These are phyloP conservation scores for Neomicropteryx cornuta DNA, from an alignment of 1,140 invertebrate species.

Conservation along the genomic window DNA sequence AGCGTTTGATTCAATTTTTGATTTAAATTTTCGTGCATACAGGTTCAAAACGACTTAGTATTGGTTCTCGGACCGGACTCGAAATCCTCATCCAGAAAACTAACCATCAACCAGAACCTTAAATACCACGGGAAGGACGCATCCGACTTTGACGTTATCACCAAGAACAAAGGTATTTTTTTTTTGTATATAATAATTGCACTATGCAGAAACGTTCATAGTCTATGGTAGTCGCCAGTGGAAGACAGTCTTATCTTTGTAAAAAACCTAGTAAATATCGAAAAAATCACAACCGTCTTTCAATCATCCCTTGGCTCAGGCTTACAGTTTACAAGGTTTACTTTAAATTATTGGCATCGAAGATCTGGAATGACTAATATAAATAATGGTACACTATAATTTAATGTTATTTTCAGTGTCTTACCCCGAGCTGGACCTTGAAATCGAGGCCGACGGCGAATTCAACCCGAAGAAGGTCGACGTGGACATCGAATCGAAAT, in stretches of 20 bases:
- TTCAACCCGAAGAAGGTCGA: constrained; percentile 40
- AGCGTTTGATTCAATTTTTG: too few species aligned
- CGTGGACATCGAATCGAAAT: constrained; percentile 36
- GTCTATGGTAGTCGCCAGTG: too few species aligned
- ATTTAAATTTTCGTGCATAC: too few species aligned
- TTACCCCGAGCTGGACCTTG: constrained; percentile 40
- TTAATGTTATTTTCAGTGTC: constrained; percentile 24
- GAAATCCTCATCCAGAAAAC: constrained; percentile 39
- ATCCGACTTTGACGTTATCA: constrained; percentile 23
- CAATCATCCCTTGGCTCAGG: too few species aligned
- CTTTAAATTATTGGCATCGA: too few species aligned
- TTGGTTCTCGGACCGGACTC: constrained; percentile 51
- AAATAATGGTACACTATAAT: constrained; percentile 7
- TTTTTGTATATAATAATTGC: too few species aligned
- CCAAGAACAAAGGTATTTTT: constrained; percentile 31
- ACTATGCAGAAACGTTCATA: too few species aligned
- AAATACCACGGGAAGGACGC: constrained; percentile 27
- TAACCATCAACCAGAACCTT: constrained; percentile 37
- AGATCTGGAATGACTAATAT: too few species aligned
- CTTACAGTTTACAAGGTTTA: too few species aligned
- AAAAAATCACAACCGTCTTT: constrained; percentile 12
- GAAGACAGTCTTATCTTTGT: too few species aligned
- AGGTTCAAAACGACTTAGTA: constrained; percentile 41
- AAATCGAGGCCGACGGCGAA: constrained; percentile 37
- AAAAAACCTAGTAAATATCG: too few species aligned